Percentiles rank a stretch among this genome's conserved stretches.
Evolutionary conservation across 2,797 vertebrate genomes (phyloP).

Genomic region (Cygnus olor): DNA sequence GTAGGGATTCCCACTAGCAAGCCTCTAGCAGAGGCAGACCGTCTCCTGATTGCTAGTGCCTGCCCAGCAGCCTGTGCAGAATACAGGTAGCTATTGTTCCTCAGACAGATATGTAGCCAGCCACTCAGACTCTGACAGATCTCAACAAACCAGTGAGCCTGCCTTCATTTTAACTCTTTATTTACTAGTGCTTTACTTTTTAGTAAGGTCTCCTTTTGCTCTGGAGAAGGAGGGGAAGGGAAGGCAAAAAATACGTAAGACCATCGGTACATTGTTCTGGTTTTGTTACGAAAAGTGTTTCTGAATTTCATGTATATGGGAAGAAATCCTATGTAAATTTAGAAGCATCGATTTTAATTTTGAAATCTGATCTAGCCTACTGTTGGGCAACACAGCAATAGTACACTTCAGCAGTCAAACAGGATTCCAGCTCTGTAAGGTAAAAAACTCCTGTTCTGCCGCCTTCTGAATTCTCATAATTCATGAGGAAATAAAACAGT

Average conservation of each 20-base stretch:
- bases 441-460: background rate
- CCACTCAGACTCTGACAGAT: constrained; percentile 84
- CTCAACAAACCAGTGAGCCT: constrained; percentile 84
- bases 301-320: background rate
- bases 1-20: constrained; percentile 79
- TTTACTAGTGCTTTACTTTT: constrained; percentile 76
- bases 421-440: background rate
- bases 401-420: background rate
- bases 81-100: constrained; percentile 88
- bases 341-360: background rate
- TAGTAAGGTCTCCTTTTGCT: constrained; percentile 58
- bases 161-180: constrained; percentile 83
- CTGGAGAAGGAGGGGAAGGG: constrained; percentile 15
- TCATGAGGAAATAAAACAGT: background rate
- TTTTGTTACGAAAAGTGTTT: constrained; percentile 15
- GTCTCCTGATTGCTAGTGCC: constrained; percentile 77
- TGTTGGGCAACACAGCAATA: constrained; percentile 9
- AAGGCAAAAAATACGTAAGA: background rate
- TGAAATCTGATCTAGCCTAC: background rate
- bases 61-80: constrained; percentile 82
- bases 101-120: constrained; percentile 85
- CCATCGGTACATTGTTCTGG: background rate
- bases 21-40: constrained; percentile 76
- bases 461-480: background rate
- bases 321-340: background rate